Conservation (phyloP, 1,140 invertebrate species). For the Oedothorax gibbosus region DNA sequence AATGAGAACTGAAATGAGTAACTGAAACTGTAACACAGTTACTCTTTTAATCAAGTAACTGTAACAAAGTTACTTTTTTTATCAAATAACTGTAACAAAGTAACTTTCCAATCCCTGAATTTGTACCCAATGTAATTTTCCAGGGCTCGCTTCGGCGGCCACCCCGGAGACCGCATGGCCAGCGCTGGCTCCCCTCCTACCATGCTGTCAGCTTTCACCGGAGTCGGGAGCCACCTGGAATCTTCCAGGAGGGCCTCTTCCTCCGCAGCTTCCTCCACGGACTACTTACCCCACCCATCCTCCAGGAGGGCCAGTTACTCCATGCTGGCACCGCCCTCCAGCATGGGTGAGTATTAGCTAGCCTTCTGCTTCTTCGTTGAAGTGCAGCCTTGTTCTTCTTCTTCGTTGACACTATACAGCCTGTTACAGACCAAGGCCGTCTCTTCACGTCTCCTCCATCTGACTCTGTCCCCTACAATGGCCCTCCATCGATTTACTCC, state of each 20-base stretch:
- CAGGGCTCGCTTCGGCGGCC: conserved; percentile 50
- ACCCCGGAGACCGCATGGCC: conserved; percentile 43
- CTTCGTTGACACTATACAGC: too few species aligned
- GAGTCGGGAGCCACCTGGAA: conserved; percentile 32
- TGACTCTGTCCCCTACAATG: too few species aligned
- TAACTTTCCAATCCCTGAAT: too few species aligned
- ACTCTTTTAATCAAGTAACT: too few species aligned
- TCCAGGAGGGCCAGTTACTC: conserved; percentile 58
- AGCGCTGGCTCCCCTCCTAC: conserved; percentile 52
- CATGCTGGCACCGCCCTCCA: conserved; percentile 56
- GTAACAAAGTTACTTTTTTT: too few species aligned
- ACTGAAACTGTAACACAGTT: too few species aligned
- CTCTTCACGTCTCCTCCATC: too few species aligned
- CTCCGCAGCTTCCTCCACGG: conserved; percentile 34
- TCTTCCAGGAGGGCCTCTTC: conserved; percentile 37
- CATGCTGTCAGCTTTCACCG: conserved; percentile 49
- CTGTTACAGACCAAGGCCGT: too few species aligned
- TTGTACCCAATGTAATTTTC: neutral
- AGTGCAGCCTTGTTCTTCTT: neutral
- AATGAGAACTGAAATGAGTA: too few species aligned
- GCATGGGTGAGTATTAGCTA: conserved; percentile 28
- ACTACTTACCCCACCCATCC: conserved; percentile 34
- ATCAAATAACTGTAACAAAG: too few species aligned
- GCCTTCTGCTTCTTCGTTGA: neutral
- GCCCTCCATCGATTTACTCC: too few species aligned